These are phyloP conservation scores for Hemicentrotus pulcherrimus DNA, from an alignment of 35 echinoderm and acorn worm species.

Conservation along the genomic window DNA sequence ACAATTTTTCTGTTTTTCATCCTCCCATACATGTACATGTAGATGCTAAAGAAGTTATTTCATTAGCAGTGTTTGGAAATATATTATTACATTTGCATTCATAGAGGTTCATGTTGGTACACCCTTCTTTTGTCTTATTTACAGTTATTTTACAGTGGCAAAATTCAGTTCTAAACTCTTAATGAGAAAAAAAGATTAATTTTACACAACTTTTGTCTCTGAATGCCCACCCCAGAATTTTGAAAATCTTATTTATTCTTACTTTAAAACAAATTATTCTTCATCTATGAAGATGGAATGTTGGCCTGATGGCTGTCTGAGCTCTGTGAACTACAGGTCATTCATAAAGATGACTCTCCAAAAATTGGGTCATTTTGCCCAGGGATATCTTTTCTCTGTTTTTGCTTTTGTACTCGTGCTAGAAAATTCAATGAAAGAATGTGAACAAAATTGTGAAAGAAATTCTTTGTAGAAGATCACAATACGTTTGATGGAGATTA, in stretches of 20 bases:
- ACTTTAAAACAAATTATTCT: neutral
- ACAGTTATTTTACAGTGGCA: no score
- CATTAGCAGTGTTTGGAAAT: no score
- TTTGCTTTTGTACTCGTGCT: neutral
- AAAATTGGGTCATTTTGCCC: slow-evolving; percentile 8
- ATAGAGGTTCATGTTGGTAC: no score
- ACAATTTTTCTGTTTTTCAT: no score
- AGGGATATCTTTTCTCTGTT: neutral
- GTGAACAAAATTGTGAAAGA: neutral
- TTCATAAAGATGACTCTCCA: neutral
- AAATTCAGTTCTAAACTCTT: no score
- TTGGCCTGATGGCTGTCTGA: neutral
- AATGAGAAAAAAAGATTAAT: no score
- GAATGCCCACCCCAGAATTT: no score
- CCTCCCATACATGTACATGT: no score
- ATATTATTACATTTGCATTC: no score
- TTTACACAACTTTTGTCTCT: no score
- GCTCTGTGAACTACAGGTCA: neutral
- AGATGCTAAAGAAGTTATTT: no score
- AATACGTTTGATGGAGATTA: neutral
- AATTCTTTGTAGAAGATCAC: neutral
- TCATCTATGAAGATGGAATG: neutral
- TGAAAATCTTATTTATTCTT: neutral
- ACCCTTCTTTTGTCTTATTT: no score
- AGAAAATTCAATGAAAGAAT: neutral